These are phyloP conservation scores for Phlogophora meticulosa DNA, from an alignment of 2,888 invertebrate species.

Conservation along the genomic window DNA sequence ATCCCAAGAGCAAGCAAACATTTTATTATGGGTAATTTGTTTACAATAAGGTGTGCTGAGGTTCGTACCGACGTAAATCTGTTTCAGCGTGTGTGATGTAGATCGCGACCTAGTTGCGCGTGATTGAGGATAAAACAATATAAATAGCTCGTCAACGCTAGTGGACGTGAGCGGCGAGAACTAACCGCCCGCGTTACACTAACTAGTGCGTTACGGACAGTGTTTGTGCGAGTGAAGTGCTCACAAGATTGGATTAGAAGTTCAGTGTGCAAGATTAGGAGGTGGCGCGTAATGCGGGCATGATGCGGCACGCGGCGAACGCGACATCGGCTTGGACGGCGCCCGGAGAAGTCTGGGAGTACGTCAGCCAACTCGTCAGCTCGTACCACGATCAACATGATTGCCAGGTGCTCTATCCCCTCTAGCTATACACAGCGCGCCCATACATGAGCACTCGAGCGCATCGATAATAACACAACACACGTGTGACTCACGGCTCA, in stretches of 20 bases:
- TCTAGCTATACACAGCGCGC: slow-evolving; percentile 36
- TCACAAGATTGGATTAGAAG: slow-evolving; percentile 57
- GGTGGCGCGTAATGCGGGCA: slow-evolving; percentile 84
- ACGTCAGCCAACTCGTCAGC: slow-evolving; percentile 92
- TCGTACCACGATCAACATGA: slow-evolving; percentile 91
- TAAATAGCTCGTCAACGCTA: slow-evolving; percentile 89
- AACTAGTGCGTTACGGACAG: slow-evolving; percentile 70
- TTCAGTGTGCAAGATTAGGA: slow-evolving; percentile 50
- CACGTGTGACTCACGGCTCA: slow-evolving; percentile 78
- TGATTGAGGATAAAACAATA: slow-evolving; percentile 91
- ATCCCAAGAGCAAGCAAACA: slow-evolving; percentile 66
- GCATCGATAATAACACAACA: slow-evolving; percentile 75
- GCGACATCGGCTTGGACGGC: slow-evolving; percentile 88
- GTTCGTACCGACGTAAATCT: slow-evolving; percentile 76
- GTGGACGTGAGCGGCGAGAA: slow-evolving; percentile 77
- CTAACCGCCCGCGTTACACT: slow-evolving; percentile 70
- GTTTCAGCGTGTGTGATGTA: slow-evolving; percentile 85
- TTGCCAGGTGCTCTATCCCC: slow-evolving; percentile 81
- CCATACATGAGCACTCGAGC: slow-evolving; percentile 67
- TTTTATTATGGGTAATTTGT: slow-evolving; percentile 69
- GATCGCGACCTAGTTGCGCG: slow-evolving; percentile 89
- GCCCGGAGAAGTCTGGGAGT: slow-evolving; percentile 93
- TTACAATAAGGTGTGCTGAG: slow-evolving; percentile 77
- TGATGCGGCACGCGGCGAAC: slow-evolving; percentile 89
- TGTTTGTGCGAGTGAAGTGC: slow-evolving; percentile 69